Evolutionary conservation across 1,140 invertebrate species (phyloP).

Genomic region (Drosophila pseudoananassae): DNA sequence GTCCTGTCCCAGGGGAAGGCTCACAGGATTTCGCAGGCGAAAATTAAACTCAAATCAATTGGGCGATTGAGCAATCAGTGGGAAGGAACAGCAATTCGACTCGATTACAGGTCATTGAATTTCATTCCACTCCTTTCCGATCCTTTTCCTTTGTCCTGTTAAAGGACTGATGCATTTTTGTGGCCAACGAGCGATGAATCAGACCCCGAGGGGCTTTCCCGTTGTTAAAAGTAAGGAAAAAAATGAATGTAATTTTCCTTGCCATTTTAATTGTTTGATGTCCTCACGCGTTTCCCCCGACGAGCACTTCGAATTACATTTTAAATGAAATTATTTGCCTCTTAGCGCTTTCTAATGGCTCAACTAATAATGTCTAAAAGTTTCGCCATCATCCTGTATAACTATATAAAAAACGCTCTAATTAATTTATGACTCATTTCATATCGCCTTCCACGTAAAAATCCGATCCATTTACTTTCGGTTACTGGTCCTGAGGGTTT

Average conservation of each 20-base stretch:
- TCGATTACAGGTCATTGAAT: slow-evolving; percentile 33
- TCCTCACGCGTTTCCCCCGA: neutral
- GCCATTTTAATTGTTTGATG: slow-evolving; percentile 12
- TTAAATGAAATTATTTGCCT: slow-evolving; percentile 35
- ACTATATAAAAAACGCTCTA: slow-evolving; percentile 12
- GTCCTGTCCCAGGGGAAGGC: slow-evolving; percentile 3
- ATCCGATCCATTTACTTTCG: slow-evolving; percentile 35
- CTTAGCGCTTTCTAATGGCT: neutral
- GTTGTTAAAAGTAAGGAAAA: neutral
- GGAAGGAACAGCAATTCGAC: slow-evolving; percentile 14
- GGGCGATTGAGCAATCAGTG: slow-evolving; percentile 44
- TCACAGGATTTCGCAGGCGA: slow-evolving; percentile 18
- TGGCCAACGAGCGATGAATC: slow-evolving; percentile 3
- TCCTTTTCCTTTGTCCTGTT: neutral
- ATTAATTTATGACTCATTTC: slow-evolving; percentile 25
- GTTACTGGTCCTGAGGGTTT: slow-evolving; percentile 21
- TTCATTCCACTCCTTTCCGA: neutral
- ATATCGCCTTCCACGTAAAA: slow-evolving; percentile 5
- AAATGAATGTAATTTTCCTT: slow-evolving; percentile 15
- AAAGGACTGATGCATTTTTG: slow-evolving; percentile 10
- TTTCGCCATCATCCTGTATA: neutral
- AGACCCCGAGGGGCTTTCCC: slow-evolving; percentile 1
- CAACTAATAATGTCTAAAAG: neutral
- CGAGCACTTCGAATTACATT: slow-evolving; percentile 25
- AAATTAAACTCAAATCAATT: slow-evolving; percentile 45